Evolutionary conservation across 1,140 invertebrate genomes (phyloP).

Genomic region (Pomacea maculata): DNA sequence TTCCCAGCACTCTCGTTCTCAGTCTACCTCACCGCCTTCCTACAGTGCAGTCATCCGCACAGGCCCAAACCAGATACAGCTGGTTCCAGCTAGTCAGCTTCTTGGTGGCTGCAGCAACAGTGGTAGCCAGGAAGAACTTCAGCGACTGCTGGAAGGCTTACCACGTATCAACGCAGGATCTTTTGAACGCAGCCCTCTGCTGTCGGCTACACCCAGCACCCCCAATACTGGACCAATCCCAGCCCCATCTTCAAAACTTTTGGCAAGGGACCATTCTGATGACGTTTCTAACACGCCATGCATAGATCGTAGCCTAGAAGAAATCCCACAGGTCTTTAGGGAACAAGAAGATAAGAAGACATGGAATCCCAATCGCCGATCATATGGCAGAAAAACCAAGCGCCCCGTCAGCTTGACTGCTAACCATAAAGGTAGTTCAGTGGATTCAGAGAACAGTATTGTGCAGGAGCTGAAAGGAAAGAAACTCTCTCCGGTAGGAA

Average conservation of each 20-base stretch:
- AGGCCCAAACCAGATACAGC: conserved; percentile 59
- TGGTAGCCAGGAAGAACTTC: conserved; percentile 48
- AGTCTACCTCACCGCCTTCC: conserved; percentile 49
- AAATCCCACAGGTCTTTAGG: conserved; percentile 42
- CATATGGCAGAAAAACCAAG: conserved; percentile 26
- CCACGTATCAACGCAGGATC: conserved; percentile 55
- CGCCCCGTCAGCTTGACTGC: conserved; percentile 26
- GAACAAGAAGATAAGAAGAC: conserved; percentile 29
- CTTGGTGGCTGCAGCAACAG: conserved; percentile 26
- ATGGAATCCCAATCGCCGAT: conserved; percentile 4
- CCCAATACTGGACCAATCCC: conserved; percentile 34
- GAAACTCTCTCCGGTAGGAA: not conserved
- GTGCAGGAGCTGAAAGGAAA: conserved; percentile 19
- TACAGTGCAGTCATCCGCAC: conserved; percentile 60
- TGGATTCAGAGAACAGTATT: conserved; percentile 7
- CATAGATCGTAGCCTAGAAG: conserved; percentile 59
- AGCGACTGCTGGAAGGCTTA: conserved; percentile 53
- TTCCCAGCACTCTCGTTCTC: conserved; percentile 37
- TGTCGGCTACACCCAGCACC: conserved; percentile 28
- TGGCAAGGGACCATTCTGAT: conserved; percentile 32
- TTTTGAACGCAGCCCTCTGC: conserved; percentile 49
- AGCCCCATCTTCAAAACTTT: conserved; percentile 27
- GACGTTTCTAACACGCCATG: conserved; percentile 47
- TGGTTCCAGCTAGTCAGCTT: conserved; percentile 50
- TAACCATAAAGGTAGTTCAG: conserved; percentile 9